phyloP scores from a whole-genome alignment of 2,888 invertebrate species.

The Hypomecis atomaria region DNA sequence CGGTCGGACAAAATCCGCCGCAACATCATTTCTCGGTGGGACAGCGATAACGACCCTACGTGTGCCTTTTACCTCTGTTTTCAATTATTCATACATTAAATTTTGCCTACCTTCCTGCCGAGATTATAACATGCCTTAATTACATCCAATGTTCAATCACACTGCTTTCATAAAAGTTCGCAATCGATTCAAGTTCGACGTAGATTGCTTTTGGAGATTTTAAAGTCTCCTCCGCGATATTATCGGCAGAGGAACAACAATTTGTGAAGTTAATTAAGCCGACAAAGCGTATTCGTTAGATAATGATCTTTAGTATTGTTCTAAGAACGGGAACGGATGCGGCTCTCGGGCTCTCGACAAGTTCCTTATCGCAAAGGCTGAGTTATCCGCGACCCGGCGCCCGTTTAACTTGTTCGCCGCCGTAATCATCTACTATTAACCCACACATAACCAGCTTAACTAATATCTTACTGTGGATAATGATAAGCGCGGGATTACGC shows the following conservation, averaged over 20 bases:
- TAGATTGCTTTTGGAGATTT: constrained; percentile 57
- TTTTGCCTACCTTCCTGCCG: constrained; percentile 57
- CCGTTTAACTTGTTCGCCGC: constrained; percentile 52
- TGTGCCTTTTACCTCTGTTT: constrained; percentile 74
- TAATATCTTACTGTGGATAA: constrained; percentile 45
- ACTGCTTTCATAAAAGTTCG: constrained; percentile 53
- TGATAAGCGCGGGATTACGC: constrained; percentile 42
- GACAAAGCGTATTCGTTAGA: constrained; percentile 70
- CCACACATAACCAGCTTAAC: constrained; percentile 49
- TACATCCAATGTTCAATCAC: constrained; percentile 62
- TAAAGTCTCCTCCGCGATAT: constrained; percentile 49
- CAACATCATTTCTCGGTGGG: constrained; percentile 71
- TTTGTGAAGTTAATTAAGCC: constrained; percentile 74
- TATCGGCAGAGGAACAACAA: constrained; percentile 63
- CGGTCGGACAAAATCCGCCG: constrained; percentile 64
- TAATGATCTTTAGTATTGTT: constrained; percentile 69
- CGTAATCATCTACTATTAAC: constrained; percentile 51
- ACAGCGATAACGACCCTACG: constrained; percentile 72
- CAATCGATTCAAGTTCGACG: constrained; percentile 45
- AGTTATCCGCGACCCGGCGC: constrained; percentile 57
- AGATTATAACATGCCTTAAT: constrained; percentile 63
- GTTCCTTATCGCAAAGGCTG: constrained; percentile 68
- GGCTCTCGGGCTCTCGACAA: constrained; percentile 53
- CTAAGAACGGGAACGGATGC: constrained; percentile 63
- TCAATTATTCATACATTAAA: constrained; percentile 79